Evolutionary conservation across 2,797 vertebrate species (phyloP).

Genomic region (Argentina silus): DNA sequence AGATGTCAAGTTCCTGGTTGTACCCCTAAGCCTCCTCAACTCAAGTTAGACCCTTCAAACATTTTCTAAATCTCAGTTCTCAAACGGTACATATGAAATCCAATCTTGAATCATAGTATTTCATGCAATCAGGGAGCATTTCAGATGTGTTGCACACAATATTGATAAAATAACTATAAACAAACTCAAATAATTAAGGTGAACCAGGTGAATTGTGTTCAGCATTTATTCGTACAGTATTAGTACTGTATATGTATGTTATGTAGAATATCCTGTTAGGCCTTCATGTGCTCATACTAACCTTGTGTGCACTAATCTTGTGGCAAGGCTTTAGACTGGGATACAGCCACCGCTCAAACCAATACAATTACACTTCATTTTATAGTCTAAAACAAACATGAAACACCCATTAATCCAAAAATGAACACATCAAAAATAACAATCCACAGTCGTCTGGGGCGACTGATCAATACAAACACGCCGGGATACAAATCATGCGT

Average conservation of each 20-base stretch:
- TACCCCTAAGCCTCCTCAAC: not conserved
- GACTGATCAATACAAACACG: too few relatives aligned
- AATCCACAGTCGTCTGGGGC: too few relatives aligned
- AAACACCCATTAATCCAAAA: slow-evolving; percentile 12
- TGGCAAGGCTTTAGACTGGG: not conserved
- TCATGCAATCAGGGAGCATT: not conserved
- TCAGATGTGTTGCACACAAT: not conserved
- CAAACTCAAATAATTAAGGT: not conserved
- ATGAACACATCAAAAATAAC: not conserved
- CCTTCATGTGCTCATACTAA: not conserved
- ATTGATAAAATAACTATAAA: not conserved
- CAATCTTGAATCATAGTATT: not conserved
- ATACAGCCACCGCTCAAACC: not conserved
- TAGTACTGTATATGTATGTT: too few relatives aligned
- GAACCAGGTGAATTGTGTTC: not conserved
- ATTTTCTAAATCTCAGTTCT: not conserved
- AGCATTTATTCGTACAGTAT: not conserved
- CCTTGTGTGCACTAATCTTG: not conserved
- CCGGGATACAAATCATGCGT: too few relatives aligned
- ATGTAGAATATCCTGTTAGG: too few relatives aligned
- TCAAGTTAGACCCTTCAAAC: not conserved
- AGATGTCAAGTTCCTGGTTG: not conserved
- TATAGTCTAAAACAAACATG: not conserved
- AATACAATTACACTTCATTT: not conserved
- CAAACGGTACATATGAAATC: not conserved